A percentile compares a stretch with the other conserved stretches of the same genome.
These are phyloP conservation scores for Laspeyria flexula DNA, from an alignment of 2,888 invertebrate genomes.

Conservation along the genomic window DNA sequence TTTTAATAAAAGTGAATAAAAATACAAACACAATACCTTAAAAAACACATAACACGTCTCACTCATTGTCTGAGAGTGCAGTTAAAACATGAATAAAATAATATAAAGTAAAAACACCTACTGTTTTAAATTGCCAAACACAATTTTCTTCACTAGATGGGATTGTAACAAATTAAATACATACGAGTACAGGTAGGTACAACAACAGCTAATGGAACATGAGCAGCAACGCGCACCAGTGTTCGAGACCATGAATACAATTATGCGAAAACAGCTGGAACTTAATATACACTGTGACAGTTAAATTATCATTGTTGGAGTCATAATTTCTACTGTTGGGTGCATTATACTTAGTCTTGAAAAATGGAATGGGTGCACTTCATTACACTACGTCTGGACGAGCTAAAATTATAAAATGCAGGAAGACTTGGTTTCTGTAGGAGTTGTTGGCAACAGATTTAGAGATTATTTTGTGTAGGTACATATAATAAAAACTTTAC, in stretches of 20 bases:
- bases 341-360: conserved; percentile 30
- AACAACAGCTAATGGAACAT: not conserved
- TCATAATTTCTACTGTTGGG: conserved; percentile 23
- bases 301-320: conserved; percentile 25
- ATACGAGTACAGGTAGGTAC: not conserved
- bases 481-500: not conserved
- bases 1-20: no score
- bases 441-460: not conserved
- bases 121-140: no score
- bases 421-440: not conserved
- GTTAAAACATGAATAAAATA: no score
- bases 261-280: conserved; percentile 14
- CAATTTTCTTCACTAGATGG: no score
- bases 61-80: no score
- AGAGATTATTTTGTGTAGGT: not conserved
- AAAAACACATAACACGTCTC: no score
- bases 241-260: conserved; percentile 2
- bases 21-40: no score
- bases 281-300: conserved; percentile 6
- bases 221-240: conserved; percentile 2
- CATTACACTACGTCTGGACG: conserved; percentile 12
- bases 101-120: no score
- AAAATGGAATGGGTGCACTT: conserved; percentile 22
- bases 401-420: conserved; percentile 2
- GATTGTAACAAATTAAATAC: no score